Evolutionary conservation across 1,140 invertebrate species (phyloP).

Genomic region (Dendrolimus kikuchii): DNA sequence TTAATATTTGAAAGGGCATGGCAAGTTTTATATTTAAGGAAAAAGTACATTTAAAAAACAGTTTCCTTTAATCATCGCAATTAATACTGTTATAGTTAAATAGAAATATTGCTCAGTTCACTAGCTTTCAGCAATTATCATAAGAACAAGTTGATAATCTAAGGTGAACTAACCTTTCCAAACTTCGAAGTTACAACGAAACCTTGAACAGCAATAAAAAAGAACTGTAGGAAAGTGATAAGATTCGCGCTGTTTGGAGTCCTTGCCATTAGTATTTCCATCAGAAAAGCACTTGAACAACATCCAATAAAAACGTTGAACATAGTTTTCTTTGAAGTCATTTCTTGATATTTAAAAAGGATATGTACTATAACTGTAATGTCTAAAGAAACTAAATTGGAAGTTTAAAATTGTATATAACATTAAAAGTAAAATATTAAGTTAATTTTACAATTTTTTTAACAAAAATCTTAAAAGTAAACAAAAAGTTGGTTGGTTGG

Average conservation of each 20-base stretch:
- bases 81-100: too few relatives aligned
- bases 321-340: conserved; percentile 28
- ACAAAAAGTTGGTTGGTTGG: too few relatives aligned
- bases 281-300: conserved; percentile 52
- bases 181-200: conserved; percentile 41
- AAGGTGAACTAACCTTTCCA: conserved; percentile 33
- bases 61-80: too few relatives aligned
- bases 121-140: not conserved
- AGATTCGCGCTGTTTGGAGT: conserved; percentile 46
- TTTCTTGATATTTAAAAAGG: conserved; percentile 12
- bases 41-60: too few relatives aligned
- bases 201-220: conserved; percentile 48
- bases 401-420: too few relatives aligned
- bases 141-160: conserved; percentile 1
- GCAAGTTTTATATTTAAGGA: too few relatives aligned
- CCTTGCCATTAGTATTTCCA: conserved; percentile 59
- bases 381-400: not conserved
- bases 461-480: too few relatives aligned
- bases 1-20: too few relatives aligned
- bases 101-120: too few relatives aligned
- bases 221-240: conserved; percentile 53
- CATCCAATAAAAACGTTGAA: conserved; percentile 48
- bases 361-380: not conserved
- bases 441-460: too few relatives aligned
- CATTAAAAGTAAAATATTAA: too few relatives aligned